Evolutionary conservation across 64 coral and sea anemone genomes (phyloP), one percentile per base, ranked within the genome.

Genomic region (Pachyseris speciosa): DNA sequence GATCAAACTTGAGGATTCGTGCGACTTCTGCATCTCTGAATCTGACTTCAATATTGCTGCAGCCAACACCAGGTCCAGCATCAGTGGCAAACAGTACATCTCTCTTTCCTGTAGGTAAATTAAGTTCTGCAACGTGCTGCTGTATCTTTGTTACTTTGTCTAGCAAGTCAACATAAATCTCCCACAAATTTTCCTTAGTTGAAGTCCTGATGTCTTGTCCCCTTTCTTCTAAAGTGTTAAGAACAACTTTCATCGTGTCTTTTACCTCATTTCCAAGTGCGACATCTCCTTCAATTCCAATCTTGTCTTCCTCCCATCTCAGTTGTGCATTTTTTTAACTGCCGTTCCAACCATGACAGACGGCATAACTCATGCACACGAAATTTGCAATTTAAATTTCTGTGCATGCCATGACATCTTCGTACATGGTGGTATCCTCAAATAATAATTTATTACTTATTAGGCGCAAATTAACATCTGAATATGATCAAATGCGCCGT

Each of bases 31-130:
- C 76, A 80, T 80, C 76, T 80, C 76, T 80, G 44, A 80, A 80
- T 80, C 76, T 59, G 76, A 55, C 76, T 80, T 80, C 76, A 80
- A 80, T 80, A 58, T 80, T 80, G 76, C 76, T 80, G 76, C 47
- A 80, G 76, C 76, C 76, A 80, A 80, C 76, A 58, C 76, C 76
- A 80, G 47, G 76, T 80, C 33, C 74, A 80, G 76, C 50, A 80
- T 80, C 76, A 80, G 25, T 80, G 76, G 76, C 76, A 80, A 80
- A 80, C 76, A 80, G 76, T 80, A 80, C 76, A 80, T 80, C 49
- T 80, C 76, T 80, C 76, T 80, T 80, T 80, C 38, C 49, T 80
- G 47, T 80, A 80, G 76, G 76, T 80, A 84, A 84, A 66, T 45
- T 84, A 64, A 84, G 58, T 64, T 58, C 32, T 66, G 53, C 60